Evolutionary conservation across 2,797 vertebrate genomes (phyloP).

Genomic region (Semaprochilodus insignis): DNA sequence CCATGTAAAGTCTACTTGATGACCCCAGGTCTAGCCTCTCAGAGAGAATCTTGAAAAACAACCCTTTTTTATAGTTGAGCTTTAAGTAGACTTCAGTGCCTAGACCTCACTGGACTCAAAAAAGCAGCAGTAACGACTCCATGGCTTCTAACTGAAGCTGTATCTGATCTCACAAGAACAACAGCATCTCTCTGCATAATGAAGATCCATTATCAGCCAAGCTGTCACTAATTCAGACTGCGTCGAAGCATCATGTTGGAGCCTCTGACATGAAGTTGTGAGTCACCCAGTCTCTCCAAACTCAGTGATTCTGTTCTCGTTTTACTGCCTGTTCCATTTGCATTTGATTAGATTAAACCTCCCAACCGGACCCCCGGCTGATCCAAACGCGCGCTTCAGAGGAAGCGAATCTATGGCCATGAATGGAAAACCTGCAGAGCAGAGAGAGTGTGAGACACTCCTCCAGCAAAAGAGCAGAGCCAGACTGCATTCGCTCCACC

Average conservation of each 20-base stretch:
- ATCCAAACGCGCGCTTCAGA: conserved; percentile 31
- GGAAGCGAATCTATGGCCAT: conserved; percentile 28
- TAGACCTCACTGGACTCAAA: background rate
- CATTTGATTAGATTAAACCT: conserved; percentile 44
- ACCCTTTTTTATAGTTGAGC: background rate
- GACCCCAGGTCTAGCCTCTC: background rate
- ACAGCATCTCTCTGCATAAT: conserved; percentile 44
- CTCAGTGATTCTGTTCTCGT: conserved; percentile 31
- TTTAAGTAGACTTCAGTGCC: background rate
- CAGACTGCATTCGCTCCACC: conserved; percentile 33
- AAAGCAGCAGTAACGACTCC: background rate
- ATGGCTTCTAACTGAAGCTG: conserved; percentile 16
- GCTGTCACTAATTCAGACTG: conserved; percentile 35
- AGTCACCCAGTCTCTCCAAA: conserved; percentile 31
- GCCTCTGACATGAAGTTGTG: conserved; percentile 32
- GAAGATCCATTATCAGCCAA: conserved; percentile 42
- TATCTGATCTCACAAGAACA: conserved; percentile 7
- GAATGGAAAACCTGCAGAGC: conserved; percentile 33
- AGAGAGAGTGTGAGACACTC: conserved; percentile 22
- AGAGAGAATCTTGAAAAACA: background rate
- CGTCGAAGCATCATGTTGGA: conserved; percentile 37
- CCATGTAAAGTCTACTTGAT: too few species aligned
- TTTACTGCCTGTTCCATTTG: conserved; percentile 39
- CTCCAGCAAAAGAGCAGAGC: conserved; percentile 32
- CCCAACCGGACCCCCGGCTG: conserved; percentile 11